phyloP scores from a whole-genome alignment of 2,888 invertebrate species.

The Caenorhabditis sp. region DNA sequence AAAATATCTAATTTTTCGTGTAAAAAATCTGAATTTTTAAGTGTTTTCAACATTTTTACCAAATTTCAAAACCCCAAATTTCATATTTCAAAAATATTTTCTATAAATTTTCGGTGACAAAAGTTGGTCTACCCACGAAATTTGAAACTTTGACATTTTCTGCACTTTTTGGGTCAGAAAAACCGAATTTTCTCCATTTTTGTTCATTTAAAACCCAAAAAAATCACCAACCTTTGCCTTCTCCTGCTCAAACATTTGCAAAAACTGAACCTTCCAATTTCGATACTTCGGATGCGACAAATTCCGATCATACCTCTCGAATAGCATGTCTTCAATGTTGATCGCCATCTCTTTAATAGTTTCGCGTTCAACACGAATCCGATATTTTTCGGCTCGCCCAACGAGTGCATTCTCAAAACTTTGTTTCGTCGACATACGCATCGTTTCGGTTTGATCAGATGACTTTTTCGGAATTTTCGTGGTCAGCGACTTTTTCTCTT shows the following conservation, averaged over 20 bases:
- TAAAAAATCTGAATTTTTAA: too few relatives aligned
- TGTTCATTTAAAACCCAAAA: background rate
- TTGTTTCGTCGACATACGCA: slow-evolving; percentile 5
- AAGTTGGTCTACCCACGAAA: too few relatives aligned
- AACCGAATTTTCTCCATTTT: background rate
- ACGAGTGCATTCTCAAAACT: slow-evolving; percentile 16
- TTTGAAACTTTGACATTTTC: too few relatives aligned
- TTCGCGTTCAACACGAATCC: background rate
- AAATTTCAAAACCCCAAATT: too few relatives aligned
- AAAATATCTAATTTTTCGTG: too few relatives aligned
- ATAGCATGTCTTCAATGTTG: slow-evolving; percentile 21
- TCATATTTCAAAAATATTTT: too few relatives aligned
- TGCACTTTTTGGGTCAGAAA: too few relatives aligned
- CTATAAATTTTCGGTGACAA: too few relatives aligned
- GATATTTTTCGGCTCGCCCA: slow-evolving; percentile 7
- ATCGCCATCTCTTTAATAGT: slow-evolving; percentile 13
- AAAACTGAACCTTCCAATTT: slow-evolving; percentile 30
- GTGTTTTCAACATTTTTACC: too few relatives aligned
- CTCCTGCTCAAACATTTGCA: slow-evolving; percentile 18
- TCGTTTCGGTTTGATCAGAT: slow-evolving; percentile 5
- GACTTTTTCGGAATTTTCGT: slow-evolving; percentile 31
- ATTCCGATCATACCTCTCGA: slow-evolving; percentile 16
- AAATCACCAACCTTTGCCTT: slow-evolving; percentile 12
- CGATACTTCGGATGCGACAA: slow-evolving; percentile 25
- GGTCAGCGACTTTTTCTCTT: slow-evolving; percentile 4